These are phyloP conservation scores for Cheiracanthium punctorium DNA, from an alignment of 2,888 invertebrate species.

Conservation along the genomic window DNA sequence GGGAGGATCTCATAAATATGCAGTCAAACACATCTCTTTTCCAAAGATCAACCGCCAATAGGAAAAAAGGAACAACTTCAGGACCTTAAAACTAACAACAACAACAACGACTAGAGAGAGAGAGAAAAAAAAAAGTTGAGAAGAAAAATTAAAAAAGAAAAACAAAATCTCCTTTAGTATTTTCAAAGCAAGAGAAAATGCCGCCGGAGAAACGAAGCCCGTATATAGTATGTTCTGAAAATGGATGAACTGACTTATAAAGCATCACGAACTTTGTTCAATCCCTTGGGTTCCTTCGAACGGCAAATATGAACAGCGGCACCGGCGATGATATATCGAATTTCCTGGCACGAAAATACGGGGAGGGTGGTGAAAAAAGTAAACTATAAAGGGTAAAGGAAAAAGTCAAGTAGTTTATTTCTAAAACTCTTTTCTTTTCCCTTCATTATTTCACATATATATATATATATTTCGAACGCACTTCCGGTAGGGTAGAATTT, in stretches of 20 bases:
- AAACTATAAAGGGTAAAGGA: conserved; percentile 7
- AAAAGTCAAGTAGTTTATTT: conserved; percentile 25
- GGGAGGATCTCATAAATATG: conserved; percentile 22
- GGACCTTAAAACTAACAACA: neutral
- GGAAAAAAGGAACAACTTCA: conserved; percentile 14
- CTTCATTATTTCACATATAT: conserved; percentile 7
- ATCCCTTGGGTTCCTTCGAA: conserved; percentile 20
- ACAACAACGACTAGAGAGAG: neutral
- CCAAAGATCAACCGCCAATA: conserved; percentile 1
- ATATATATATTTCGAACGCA: conserved; percentile 13
- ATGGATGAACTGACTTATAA: conserved; percentile 27
- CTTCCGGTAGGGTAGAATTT: conserved; percentile 11
- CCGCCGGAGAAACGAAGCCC: neutral
- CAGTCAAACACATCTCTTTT: conserved; percentile 13
- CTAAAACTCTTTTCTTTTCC: conserved; percentile 9
- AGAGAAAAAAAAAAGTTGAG: neutral
- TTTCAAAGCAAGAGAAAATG: conserved; percentile 5
- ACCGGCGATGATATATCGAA: conserved; percentile 21
- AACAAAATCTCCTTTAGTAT: conserved; percentile 20
- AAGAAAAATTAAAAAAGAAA: neutral
- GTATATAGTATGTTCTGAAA: conserved; percentile 20
- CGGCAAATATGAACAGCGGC: conserved; percentile 17
- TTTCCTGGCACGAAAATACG: conserved; percentile 26
- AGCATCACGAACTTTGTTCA: conserved; percentile 26
- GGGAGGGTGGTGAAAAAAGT: conserved; percentile 9